Conservation (phyloP, 2,888 invertebrate genomes). For the Plagodis dolabraria region DNA sequence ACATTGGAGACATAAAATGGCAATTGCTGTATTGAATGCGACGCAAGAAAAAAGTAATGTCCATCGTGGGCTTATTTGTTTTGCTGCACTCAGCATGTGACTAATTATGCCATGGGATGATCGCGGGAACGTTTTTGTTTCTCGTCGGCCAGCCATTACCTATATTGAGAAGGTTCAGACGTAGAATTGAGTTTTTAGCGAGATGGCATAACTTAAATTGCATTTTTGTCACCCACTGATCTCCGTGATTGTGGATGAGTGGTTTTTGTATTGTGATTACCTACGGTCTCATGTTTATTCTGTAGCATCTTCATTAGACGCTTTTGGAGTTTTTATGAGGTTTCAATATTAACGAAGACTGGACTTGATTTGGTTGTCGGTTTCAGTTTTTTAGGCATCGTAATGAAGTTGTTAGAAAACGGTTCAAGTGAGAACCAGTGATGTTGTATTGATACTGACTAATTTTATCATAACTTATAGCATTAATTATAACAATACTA, state of each 20-base stretch:
- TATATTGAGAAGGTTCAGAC: constrained; percentile 47
- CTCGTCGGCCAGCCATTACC: constrained; percentile 52
- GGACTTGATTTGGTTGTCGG: constrained; percentile 48
- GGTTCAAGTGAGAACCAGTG: too few relatives aligned
- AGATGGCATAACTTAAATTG: constrained; percentile 74
- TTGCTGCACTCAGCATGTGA: constrained; percentile 66
- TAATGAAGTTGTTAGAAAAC: constrained; percentile 33
- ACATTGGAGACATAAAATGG: constrained; percentile 60
- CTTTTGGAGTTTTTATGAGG: constrained; percentile 46
- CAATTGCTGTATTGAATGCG: constrained; percentile 57
- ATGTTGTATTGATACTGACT: too few relatives aligned
- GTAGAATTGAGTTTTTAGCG: constrained; percentile 73
- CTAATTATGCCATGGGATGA: constrained; percentile 77
- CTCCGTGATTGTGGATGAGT: constrained; percentile 52
- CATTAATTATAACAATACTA: too few relatives aligned
- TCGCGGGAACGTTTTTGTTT: constrained; percentile 64
- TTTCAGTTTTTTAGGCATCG: constrained; percentile 46
- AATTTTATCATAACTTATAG: too few relatives aligned
- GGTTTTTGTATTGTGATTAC: constrained; percentile 66
- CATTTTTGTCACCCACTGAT: constrained; percentile 80
- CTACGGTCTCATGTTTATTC: constrained; percentile 65
- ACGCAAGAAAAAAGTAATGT: constrained; percentile 52
- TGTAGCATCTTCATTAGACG: constrained; percentile 73
- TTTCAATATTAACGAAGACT: constrained; percentile 31
- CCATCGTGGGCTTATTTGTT: constrained; percentile 46